phyloP scores from a whole-genome alignment of 2,113 vertebrate species.

The Gopherus flavomarginatus region DNA sequence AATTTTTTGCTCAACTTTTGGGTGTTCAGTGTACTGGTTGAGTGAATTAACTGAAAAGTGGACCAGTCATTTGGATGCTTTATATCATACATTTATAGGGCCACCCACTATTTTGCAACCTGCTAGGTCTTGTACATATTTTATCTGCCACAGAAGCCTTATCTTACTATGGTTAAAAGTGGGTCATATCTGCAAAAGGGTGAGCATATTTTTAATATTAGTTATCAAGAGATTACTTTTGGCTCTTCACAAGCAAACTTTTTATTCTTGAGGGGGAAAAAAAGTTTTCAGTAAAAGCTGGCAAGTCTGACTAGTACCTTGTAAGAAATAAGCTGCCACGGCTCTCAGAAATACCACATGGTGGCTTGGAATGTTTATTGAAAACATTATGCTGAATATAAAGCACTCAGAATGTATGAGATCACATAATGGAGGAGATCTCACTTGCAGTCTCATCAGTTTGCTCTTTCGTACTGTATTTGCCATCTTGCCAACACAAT shows the following conservation, averaged over 20 bases:
- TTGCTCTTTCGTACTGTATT: not conserved
- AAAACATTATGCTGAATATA: conserved; percentile 48
- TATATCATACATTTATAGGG: not conserved
- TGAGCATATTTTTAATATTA: conserved; percentile 6
- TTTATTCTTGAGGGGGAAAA: conserved; percentile 15
- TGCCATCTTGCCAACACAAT: not conserved
- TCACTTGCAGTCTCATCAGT: not conserved
- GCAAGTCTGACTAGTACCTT: conserved; percentile 38
- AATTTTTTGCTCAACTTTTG: not conserved
- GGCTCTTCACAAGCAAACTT: not conserved
- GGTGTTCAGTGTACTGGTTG: not conserved
- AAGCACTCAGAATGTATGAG: not conserved
- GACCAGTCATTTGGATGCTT: not conserved
- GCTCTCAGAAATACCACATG: conserved; percentile 24
- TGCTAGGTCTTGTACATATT: not conserved
- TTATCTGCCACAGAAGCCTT: not conserved
- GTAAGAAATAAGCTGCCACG: conserved; percentile 44
- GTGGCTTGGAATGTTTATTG: conserved; percentile 36
- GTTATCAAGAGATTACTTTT: conserved; percentile 11
- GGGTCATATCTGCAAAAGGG: conserved; percentile 36
- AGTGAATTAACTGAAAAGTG: not conserved
- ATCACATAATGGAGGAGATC: not conserved
- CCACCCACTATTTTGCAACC: not conserved
- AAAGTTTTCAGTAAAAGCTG: conserved; percentile 50
- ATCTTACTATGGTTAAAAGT: conserved; percentile 14